phyloP scores from a whole-genome alignment of 2,888 invertebrate genomes.

The Trichogramma evanescens region DNA sequence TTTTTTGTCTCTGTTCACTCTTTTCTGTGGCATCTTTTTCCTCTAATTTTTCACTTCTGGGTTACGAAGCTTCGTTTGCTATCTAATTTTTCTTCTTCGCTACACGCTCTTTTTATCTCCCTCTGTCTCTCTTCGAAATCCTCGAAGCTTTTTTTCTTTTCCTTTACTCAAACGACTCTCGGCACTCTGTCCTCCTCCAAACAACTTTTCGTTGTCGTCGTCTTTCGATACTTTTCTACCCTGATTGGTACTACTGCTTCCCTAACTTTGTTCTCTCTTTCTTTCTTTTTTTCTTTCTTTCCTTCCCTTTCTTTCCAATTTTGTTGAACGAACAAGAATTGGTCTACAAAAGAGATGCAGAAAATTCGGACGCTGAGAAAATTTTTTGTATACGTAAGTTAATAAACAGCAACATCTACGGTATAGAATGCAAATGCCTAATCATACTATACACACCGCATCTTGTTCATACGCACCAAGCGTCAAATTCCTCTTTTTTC shows the following conservation, averaged over 20 bases:
- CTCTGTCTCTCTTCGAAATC: not conserved
- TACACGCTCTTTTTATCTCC: not conserved
- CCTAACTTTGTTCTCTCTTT: conserved; percentile 22
- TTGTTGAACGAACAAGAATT: conserved; percentile 15
- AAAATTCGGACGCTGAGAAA: not conserved
- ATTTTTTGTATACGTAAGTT: not conserved
- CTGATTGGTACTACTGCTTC: conserved; percentile 21
- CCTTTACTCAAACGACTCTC: not conserved
- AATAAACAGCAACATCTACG: conserved; percentile 1
- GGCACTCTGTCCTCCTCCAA: not conserved
- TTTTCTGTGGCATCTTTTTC: no score
- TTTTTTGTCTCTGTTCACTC: no score
- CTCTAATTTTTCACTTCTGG: no score
- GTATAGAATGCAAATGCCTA: conserved; percentile 16
- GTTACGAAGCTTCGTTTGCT: no score
- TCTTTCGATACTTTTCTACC: conserved; percentile 18
- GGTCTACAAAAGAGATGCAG: not conserved
- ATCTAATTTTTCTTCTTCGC: no score
- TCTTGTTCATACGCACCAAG: not conserved
- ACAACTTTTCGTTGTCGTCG: not conserved
- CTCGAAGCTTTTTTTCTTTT: not conserved
- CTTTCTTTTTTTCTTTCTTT: no score
- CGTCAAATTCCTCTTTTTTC: conserved; percentile 5
- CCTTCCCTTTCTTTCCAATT: conserved; percentile 7
- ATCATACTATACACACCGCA: conserved; percentile 7